phyloP scores from a whole-genome alignment of 2,113 vertebrate genomes.

The Urocolius indicus region DNA sequence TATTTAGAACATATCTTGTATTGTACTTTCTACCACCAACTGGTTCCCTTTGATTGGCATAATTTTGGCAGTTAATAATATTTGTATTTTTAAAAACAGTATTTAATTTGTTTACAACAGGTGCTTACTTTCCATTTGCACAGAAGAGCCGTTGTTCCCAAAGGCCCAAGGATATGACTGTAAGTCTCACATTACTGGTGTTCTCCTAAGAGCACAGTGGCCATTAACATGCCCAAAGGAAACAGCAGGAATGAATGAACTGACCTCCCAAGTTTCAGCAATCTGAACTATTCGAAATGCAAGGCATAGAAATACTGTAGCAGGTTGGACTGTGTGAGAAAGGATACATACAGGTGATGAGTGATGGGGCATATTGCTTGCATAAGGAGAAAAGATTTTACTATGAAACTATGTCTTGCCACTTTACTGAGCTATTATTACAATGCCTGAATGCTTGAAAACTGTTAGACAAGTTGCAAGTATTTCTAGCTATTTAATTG shows the following conservation, averaged over 20 bases:
- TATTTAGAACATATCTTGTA: slow-evolving; percentile 68
- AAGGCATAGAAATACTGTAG: background rate
- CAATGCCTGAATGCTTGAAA: background rate
- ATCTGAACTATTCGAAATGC: slow-evolving; percentile 24
- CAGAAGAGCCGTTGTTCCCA: slow-evolving; percentile 65
- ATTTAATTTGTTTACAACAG: slow-evolving; percentile 78
- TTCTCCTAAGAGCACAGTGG: slow-evolving; percentile 24
- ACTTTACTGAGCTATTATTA: background rate
- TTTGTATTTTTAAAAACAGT: slow-evolving; percentile 73
- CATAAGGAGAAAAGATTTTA: background rate
- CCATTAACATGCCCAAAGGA: slow-evolving; percentile 47
- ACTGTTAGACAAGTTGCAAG: background rate
- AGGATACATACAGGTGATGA: slow-evolving; percentile 43
- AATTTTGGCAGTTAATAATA: slow-evolving; percentile 72
- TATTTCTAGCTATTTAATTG: background rate
- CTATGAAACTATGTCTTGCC: background rate
- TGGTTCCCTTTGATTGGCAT: slow-evolving; percentile 73
- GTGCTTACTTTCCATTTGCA: slow-evolving; percentile 74
- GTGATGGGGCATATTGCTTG: background rate
- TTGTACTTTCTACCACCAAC: slow-evolving; percentile 72
- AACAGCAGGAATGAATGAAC: slow-evolving; percentile 30
- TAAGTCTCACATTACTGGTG: slow-evolving; percentile 58
- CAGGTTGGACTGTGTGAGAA: slow-evolving; percentile 24
- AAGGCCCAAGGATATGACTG: background rate
- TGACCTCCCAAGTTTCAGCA: slow-evolving; percentile 56